Base-by-base conservation (phyloP, 2,797 vertebrate genomes). In the Falco biarmicus region DNA sequence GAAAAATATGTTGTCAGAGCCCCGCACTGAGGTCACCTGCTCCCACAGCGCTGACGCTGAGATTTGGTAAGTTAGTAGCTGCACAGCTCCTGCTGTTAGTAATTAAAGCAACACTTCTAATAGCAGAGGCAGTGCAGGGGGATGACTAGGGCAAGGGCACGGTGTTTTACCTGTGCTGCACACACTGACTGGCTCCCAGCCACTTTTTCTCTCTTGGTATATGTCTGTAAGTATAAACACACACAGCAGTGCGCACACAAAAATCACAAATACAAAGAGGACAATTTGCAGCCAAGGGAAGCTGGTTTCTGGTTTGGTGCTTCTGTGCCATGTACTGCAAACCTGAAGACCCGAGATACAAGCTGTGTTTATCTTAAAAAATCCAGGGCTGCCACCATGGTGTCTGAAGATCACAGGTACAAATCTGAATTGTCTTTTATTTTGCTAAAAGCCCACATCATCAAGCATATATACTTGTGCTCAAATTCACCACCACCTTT, bases 171-270 rank as follows among this genome's bases (percentile, higher is more conserved):
- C 54, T 15, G 39, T 5, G 0, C 19, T 63, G 59, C 17, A 11
- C 54, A n/a, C 45, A 7, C 31, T 13, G 34, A 5, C 21, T 12
- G 15, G 17, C 8, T 69, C 57, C 32, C 3, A 1, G 53, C 4
- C 43, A 4, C n/a, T 14, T 69, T 50, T 57, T 59, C 54, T 59
- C 41, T 37, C 39, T 29, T 1, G 0, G 9, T 32, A 4, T 11
- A 18, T n/a, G 31, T 26, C 43, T 53, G 15, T 9, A 4, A 24
- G 31, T 13, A 25, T 13, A 25, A 19, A 43, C 43, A 50, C n/a
- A 39, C 34, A 19, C 26, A 13, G 7, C 0, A 2, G 31, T 0
- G 0, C 26, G 8, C 22, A 4, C 21, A 15, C 4, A 10, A 26
- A 61, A 65, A 31, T 37, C 37, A 15, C 26, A 15, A 51, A 25